Base-by-base conservation (phyloP, 2,888 invertebrate genomes). In the Melinaea menophilus region DNA sequence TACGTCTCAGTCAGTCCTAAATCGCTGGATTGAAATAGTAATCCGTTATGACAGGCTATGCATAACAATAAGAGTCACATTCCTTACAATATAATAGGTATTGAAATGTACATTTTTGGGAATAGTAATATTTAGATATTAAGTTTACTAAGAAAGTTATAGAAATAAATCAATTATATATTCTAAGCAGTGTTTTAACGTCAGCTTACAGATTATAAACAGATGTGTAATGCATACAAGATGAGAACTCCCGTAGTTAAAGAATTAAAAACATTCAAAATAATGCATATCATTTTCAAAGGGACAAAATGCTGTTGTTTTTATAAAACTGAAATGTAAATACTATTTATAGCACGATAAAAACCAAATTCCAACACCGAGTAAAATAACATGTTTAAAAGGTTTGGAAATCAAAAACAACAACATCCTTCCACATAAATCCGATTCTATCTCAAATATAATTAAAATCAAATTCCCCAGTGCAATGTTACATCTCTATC, bases 1-100 rank as follows among this genome's bases (percentile, higher is more conserved):
- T 69, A 65, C 66, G 56, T 66, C 66, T 61, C 57, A 58, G 56
- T 56, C 60, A 63, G 68, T 62, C 64, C 64, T 63, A 59, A 56
- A 59, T 63, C 63, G 67, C 56, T 65, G 67, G 67, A 71, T 73
- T 70, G 71, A 70, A 70, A 68, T 62, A 56, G 65, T 63, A 68
- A 65, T 61, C 62, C 56, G 58, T 58, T 58, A 55, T 55, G 46
- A 31, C 34, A 56, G 41, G 34, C 35, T 13, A 62, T 41, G 46
- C 62, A 37, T 58, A 58, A 47, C 58, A 35, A 12, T 47, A 51
- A 51, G 51, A 48, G 48, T 22, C 31, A 51, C 22, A 51, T 11
- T 51, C 51, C 22, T 51, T 31, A 22, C 51, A 48, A 22, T 31
- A 22, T 31, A 48, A 22, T 22, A 31, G 51, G 7, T 51, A 51